Evolutionary conservation across 2,888 invertebrate species (phyloP).

Genomic region (Amphimallon solstitiale): DNA sequence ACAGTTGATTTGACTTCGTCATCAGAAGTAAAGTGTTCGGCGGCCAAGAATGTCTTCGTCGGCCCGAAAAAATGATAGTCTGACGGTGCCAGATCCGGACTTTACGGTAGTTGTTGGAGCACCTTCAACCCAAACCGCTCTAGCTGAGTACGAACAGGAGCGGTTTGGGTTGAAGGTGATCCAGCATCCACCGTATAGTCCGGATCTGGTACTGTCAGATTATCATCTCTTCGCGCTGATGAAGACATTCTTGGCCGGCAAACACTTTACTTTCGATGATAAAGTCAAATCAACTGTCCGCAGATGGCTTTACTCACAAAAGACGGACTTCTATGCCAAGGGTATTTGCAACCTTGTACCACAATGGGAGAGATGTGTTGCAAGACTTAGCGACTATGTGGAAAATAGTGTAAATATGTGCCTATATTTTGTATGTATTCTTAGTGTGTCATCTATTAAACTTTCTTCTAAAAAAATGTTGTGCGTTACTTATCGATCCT

Average conservation of each 20-base stretch:
- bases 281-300: neutral
- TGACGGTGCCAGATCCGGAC: neutral
- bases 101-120: neutral
- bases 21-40: neutral
- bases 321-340: neutral
- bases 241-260: neutral
- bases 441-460: neutral
- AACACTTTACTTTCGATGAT: neutral
- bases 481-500: too few species aligned
- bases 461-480: too few species aligned
- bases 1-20: neutral
- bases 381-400: neutral
- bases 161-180: neutral
- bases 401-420: neutral
- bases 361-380: neutral
- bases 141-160: too few species aligned
- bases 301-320: neutral
- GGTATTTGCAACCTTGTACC: neutral
- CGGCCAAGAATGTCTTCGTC: neutral
- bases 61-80: neutral
- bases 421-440: neutral
- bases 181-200: neutral
- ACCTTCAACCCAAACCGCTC: neutral
- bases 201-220: neutral
- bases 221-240: neutral